Conservation (phyloP, 2,888 invertebrate genomes). For the Rhingia campestris region DNA sequence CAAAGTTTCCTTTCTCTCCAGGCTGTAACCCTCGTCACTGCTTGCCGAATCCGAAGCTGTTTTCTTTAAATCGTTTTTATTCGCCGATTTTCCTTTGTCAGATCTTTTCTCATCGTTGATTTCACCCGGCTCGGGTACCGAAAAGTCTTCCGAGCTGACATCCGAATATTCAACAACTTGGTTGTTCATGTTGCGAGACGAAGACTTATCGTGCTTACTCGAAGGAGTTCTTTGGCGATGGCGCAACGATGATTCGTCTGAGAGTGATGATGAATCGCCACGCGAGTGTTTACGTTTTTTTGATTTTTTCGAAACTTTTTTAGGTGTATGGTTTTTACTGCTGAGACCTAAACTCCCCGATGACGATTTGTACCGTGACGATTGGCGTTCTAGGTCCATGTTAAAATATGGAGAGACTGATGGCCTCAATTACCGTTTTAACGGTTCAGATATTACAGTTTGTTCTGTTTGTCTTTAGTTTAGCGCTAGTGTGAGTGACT, state of each 20-base stretch:
- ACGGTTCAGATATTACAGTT: constrained; percentile 5
- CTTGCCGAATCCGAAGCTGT: constrained; percentile 63
- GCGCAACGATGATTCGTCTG: constrained; percentile 49
- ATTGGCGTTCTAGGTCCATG: constrained; percentile 69
- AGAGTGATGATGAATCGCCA: constrained; percentile 45
- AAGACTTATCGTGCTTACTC: constrained; percentile 43
- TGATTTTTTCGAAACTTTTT: constrained; percentile 72
- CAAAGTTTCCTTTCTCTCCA: constrained; percentile 77
- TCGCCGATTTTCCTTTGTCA: constrained; percentile 8
- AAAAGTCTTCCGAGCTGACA: constrained; percentile 95
- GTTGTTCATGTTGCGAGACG: constrained; percentile 21
- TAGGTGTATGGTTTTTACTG: constrained; percentile 68
- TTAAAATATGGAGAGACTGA: background rate
- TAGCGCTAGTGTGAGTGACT: background rate
- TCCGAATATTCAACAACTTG: constrained; percentile 90
- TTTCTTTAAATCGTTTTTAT: constrained; percentile 32
- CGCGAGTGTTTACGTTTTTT: constrained; percentile 74
- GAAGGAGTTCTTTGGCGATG: constrained; percentile 47
- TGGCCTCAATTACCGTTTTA: background rate
- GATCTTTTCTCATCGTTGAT: constrained; percentile 89
- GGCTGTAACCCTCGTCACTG: constrained; percentile 78
- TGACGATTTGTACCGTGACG: constrained; percentile 51
- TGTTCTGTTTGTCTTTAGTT: background rate
- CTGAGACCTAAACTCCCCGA: constrained; percentile 44
- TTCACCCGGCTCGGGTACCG: constrained; percentile 95